Evolutionary conservation across 2,113 vertebrate genomes (phyloP).

Genomic region (Stigmatopora nigra): DNA sequence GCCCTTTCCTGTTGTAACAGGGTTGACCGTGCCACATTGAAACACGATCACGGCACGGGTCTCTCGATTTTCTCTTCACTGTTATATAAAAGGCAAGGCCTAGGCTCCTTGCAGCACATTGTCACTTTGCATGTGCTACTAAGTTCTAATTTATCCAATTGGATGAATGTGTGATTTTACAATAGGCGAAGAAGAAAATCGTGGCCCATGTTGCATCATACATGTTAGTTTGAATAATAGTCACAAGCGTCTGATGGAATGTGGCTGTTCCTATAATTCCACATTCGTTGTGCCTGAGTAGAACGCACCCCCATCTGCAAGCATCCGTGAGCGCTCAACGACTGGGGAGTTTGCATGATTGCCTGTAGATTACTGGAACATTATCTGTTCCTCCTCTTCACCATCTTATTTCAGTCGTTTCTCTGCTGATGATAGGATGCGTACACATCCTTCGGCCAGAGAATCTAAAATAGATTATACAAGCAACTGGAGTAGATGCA

Average conservation of each 20-base stretch:
- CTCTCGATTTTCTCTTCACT: constrained; percentile 7
- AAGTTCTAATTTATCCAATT: constrained; percentile 31
- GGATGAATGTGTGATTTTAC: constrained; percentile 32
- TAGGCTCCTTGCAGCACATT: constrained; percentile 6
- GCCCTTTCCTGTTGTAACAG: constrained; percentile 37
- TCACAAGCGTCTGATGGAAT: constrained; percentile 33
- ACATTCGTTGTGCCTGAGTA: constrained; percentile 53
- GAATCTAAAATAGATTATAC: constrained; percentile 71
- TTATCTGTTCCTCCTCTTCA: constrained; percentile 46
- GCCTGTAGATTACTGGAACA: constrained; percentile 70
- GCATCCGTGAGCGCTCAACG: constrained; percentile 37
- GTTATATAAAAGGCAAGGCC: constrained; percentile 18
- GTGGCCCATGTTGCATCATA: constrained; percentile 23
- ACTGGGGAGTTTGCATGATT: constrained; percentile 68
- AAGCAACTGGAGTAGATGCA: constrained; percentile 64
- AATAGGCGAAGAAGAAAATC: constrained; percentile 13
- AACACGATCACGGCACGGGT: constrained; percentile 36
- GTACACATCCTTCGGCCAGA: constrained; percentile 66
- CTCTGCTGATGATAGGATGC: constrained; percentile 60
- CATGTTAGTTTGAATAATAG: constrained; percentile 25
- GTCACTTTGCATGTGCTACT: constrained; percentile 12
- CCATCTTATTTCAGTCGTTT: constrained; percentile 42
- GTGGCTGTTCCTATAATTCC: constrained; percentile 54
- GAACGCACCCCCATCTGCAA: constrained; percentile 37
- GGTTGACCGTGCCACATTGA: constrained; percentile 31